Evolutionary conservation across 2,888 invertebrate species (phyloP).

Genomic region (Limenitis camilla): DNA sequence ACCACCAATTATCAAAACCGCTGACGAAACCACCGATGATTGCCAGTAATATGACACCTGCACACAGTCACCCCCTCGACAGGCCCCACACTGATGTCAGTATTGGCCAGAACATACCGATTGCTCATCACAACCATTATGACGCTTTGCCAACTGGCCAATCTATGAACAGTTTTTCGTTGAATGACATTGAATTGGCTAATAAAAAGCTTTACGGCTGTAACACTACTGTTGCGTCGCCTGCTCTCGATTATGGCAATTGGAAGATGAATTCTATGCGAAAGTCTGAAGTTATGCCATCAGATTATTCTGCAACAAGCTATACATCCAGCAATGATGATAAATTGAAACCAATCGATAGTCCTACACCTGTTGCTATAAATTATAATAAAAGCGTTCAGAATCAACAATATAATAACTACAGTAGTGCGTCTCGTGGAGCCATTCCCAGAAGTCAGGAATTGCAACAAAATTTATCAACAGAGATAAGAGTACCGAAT

Average conservation of each 20-base stretch:
- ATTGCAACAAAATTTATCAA: conserved; percentile 48
- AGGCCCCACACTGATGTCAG: conserved; percentile 41
- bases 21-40: conserved; percentile 37
- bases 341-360: conserved; percentile 48
- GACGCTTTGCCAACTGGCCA: conserved; percentile 46
- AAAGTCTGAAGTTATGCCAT: conserved; percentile 53
- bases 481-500: conserved; percentile 63
- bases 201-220: conserved; percentile 61
- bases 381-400: conserved; percentile 59
- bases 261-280: conserved; percentile 61
- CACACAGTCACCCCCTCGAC: conserved; percentile 42
- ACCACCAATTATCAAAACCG: conserved; percentile 47
- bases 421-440: conserved; percentile 46
- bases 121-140: conserved; percentile 59
- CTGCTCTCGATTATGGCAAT: conserved; percentile 59
- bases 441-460: conserved; percentile 49
- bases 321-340: conserved; percentile 45
- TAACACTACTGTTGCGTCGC: conserved; percentile 40
- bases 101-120: conserved; percentile 48
- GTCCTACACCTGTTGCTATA: conserved; percentile 35
- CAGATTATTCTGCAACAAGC: conserved; percentile 52
- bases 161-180: conserved; percentile 48
- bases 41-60: conserved; percentile 45
- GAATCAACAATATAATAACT: conserved; percentile 53
- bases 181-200: conserved; percentile 63